These are phyloP conservation scores for Parthenolecanium corni DNA, from an alignment of 2,888 invertebrate species.

Conservation along the genomic window DNA sequence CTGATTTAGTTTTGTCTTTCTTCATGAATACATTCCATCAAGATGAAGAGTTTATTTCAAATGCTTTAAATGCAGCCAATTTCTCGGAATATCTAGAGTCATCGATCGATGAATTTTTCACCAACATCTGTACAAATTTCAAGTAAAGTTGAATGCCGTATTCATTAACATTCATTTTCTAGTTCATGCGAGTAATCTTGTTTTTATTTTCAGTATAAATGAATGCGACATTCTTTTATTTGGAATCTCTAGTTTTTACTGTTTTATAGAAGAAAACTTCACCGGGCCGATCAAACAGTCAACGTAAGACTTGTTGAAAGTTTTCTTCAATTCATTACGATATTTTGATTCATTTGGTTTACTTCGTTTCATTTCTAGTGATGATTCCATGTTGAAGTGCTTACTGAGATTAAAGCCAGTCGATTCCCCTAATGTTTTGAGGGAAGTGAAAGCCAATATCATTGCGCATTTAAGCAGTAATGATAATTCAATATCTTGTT, in stretches of 20 bases:
- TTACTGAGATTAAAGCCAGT: background rate
- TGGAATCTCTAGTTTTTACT: slow-evolving; percentile 54
- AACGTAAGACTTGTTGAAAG: background rate
- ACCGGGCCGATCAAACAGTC: slow-evolving; percentile 49
- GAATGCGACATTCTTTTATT: slow-evolving; percentile 43
- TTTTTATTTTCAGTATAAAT: slow-evolving; percentile 30
- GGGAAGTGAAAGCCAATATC: slow-evolving; percentile 4
- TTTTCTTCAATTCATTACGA: background rate
- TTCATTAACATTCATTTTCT: too few species aligned
- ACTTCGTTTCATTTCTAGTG: background rate
- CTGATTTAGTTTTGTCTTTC: background rate
- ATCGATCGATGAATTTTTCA: background rate
- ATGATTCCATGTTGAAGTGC: background rate
- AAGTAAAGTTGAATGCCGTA: background rate
- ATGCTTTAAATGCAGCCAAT: slow-evolving; percentile 4
- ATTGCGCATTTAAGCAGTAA: background rate
- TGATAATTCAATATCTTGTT: slow-evolving; percentile 7
- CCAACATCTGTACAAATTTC: background rate
- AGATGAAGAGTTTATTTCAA: background rate
- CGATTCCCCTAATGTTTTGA: background rate
- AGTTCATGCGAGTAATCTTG: background rate
- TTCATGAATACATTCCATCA: slow-evolving; percentile 1
- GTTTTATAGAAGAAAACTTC: slow-evolving; percentile 73
- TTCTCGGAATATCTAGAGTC: slow-evolving; percentile 1
- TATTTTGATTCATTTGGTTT: background rate